These are phyloP conservation scores for Limnephilus lunatus DNA, from an alignment of 2,888 invertebrate species.

Conservation along the genomic window DNA sequence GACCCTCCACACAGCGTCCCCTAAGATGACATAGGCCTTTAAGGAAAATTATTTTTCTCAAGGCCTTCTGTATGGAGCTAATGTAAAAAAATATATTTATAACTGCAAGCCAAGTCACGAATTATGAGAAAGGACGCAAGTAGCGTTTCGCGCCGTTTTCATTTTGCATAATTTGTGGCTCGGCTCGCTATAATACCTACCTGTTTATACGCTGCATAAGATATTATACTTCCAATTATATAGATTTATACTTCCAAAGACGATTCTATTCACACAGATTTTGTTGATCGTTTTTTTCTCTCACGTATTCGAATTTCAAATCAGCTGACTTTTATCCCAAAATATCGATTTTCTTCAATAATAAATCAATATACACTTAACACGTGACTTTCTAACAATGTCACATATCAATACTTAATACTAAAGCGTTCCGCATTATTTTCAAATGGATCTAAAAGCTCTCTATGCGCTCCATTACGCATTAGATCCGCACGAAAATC, in stretches of 20 bases:
- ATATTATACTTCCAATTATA: not conserved
- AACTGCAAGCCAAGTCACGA: too few relatives aligned
- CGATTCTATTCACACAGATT: not conserved
- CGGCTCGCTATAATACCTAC: too few relatives aligned
- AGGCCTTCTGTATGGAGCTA: too few relatives aligned
- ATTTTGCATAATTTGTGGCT: too few relatives aligned
- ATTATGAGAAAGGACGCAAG: too few relatives aligned
- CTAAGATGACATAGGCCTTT: too few relatives aligned
- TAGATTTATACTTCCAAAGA: not conserved
- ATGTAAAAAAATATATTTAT: too few relatives aligned
- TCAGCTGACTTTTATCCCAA: conserved; percentile 12
- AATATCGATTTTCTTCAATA: not conserved
- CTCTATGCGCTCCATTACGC: conserved; percentile 31
- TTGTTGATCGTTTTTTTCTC: conserved; percentile 9
- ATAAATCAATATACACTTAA: conserved; percentile 35
- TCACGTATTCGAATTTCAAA: not conserved
- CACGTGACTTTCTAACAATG: conserved; percentile 17
- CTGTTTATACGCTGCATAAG: too few relatives aligned
- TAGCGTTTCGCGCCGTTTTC: too few relatives aligned
- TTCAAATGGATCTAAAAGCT: not conserved
- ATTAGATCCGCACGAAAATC: conserved; percentile 31
- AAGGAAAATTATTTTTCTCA: too few relatives aligned
- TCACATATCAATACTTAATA: not conserved
- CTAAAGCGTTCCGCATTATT: not conserved
- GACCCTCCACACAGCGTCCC: too few relatives aligned